phyloP scores from a whole-genome alignment of 2,113 vertebrate genomes.

The Eubucco bourcierii region DNA sequence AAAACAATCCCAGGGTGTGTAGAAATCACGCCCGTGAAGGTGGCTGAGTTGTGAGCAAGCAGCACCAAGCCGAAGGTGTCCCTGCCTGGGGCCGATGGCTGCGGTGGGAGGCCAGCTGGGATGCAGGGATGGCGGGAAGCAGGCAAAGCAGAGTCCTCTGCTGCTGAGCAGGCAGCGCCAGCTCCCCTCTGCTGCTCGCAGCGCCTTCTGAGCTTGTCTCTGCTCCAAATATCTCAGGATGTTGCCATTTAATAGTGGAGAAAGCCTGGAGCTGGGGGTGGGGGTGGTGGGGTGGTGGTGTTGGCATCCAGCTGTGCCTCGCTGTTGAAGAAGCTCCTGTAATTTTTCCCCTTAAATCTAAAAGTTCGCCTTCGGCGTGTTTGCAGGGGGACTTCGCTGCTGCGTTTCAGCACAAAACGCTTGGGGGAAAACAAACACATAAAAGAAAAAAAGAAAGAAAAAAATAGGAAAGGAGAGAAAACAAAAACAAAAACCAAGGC shows the following conservation, averaged over 20 bases:
- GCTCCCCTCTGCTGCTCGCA: neutral
- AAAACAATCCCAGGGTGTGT: accelerated
- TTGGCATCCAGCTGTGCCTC: neutral
- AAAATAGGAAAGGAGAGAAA: no score
- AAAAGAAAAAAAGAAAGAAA: no score
- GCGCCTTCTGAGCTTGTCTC: no score
- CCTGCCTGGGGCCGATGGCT: neutral
- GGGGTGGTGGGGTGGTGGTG: no score
- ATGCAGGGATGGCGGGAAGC: accelerated
- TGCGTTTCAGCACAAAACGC: neutral
- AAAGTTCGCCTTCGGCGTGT: neutral
- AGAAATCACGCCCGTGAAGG: accelerated
- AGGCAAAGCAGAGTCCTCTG: accelerated
- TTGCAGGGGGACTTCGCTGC: neutral
- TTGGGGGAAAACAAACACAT: accelerated
- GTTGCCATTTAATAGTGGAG: neutral
- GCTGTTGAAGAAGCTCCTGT: neutral
- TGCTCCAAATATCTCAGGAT: neutral
- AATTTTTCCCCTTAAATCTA: neutral
- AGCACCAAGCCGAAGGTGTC: neutral
- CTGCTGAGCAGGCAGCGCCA: accelerated
- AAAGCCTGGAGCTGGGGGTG: neutral
- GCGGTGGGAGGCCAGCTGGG: neutral
- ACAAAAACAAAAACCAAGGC: neutral
- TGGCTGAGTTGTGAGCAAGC: neutral